Percentiles rank a stretch among this genome's conserved stretches.
Conservation (phyloP, 2,113 vertebrate species). For the Nycticryphes semicollaris region DNA sequence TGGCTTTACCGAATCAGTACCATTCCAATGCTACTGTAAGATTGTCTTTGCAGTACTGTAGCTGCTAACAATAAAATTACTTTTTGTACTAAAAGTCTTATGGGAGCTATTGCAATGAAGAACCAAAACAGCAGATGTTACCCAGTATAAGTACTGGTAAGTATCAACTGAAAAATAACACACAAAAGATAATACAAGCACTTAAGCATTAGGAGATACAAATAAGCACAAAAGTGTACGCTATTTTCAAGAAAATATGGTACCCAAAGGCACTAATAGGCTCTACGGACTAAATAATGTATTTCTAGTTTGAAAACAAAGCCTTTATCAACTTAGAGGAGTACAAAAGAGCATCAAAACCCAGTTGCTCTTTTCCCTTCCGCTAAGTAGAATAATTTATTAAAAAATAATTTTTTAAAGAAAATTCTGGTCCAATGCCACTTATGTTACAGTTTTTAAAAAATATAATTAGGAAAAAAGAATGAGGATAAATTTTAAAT, state of each 20-base stretch:
- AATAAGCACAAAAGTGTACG: conserved; percentile 39
- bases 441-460: neutral
- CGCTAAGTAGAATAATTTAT: neutral
- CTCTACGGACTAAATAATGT: conserved; percentile 19
- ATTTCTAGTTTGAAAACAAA: conserved; percentile 38
- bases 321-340: neutral
- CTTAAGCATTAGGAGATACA: conserved; percentile 47
- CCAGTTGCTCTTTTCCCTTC: neutral
- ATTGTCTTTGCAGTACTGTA: neutral
- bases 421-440: neutral
- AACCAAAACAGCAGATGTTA: conserved; percentile 65
- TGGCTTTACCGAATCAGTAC: neutral
- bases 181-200: conserved; percentile 37
- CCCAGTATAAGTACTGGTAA: conserved; percentile 24
- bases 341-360: neutral
- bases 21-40: neutral
- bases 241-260: conserved; percentile 49
- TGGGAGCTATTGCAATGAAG: conserved; percentile 55
- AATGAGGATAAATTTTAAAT: neutral
- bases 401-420: neutral
- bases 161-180: conserved; percentile 58
- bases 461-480: neutral
- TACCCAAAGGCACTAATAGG: conserved; percentile 53
- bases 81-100: conserved; percentile 38
- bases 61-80: conserved; percentile 31